These are phyloP conservation scores for Drosophila peninsularis DNA, from an alignment of 2,888 invertebrate species.

Conservation along the genomic window DNA sequence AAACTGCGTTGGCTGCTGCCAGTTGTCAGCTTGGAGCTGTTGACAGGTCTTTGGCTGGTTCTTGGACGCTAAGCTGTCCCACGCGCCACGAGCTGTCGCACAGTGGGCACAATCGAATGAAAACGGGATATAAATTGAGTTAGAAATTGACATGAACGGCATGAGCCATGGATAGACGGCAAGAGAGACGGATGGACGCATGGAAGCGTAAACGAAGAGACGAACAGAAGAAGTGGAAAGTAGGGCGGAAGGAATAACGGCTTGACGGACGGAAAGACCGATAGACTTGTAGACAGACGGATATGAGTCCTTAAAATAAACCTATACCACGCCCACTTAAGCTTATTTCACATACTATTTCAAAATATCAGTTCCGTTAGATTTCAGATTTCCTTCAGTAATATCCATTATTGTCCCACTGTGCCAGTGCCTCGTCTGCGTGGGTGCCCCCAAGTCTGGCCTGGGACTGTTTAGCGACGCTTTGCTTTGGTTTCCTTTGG, in stretches of 20 bases:
- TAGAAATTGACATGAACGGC: too few species aligned
- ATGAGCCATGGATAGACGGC: too few species aligned
- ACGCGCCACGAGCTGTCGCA: conserved; percentile 16
- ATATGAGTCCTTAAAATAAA: too few species aligned
- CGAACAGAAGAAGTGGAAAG: too few species aligned
- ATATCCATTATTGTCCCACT: background rate
- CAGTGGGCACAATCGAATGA: background rate
- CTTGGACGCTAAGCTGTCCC: conserved; percentile 14
- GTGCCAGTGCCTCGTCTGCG: conserved; percentile 26
- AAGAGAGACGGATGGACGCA: background rate
- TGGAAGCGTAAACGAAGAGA: background rate
- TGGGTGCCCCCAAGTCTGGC: conserved; percentile 47
- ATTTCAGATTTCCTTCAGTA: background rate
- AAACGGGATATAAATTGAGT: background rate
- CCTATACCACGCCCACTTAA: background rate
- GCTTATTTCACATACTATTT: too few species aligned
- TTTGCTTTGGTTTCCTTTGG: conserved; percentile 32
- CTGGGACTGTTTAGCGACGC: background rate
- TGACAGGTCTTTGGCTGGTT: conserved; percentile 32
- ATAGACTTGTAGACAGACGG: background rate
- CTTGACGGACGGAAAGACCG: too few species aligned
- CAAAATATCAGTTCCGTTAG: too few species aligned
- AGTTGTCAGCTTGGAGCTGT: conserved; percentile 5
- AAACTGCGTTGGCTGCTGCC: conserved; percentile 7
- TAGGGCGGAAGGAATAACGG: too few species aligned